These are phyloP conservation scores for Temnothorax ravouxi DNA, from an alignment of 2,888 invertebrate species.

Conservation along the genomic window DNA sequence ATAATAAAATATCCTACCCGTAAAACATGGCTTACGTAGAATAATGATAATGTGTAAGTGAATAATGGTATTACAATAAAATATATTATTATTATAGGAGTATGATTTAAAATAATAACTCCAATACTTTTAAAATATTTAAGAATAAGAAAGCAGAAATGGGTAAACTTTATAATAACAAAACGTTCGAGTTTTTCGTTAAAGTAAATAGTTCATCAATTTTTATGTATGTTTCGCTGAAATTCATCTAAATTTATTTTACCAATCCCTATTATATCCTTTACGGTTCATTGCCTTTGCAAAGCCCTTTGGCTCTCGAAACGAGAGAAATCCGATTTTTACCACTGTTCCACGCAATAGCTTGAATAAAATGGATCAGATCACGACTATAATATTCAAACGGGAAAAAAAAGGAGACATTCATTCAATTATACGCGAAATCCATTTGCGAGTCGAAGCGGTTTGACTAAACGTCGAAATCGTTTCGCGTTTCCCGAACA, in stretches of 20 bases:
- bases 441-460: constrained; percentile 34
- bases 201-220: constrained; percentile 16
- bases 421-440: constrained; percentile 49
- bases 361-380: constrained; percentile 39
- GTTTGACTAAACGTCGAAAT: constrained; percentile 45
- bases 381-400: constrained; percentile 32
- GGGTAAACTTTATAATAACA: not conserved
- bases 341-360: not conserved
- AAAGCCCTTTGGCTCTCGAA: constrained; percentile 13
- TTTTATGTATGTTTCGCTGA: constrained; percentile 3
- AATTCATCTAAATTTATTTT: not conserved
- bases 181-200: not conserved
- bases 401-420: constrained; percentile 32
- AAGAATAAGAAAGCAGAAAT: not conserved
- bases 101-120: not conserved
- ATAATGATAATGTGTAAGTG: not conserved
- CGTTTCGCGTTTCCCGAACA: constrained; percentile 40
- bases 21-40: not conserved
- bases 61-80: not conserved
- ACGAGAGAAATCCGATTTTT: constrained; percentile 35
- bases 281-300: constrained; percentile 9
- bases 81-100: not conserved
- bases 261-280: not conserved
- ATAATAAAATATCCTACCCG: not conserved
- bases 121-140: not conserved